Conservation (phyloP, 2,113 vertebrate species). For the Aptenodytes patagonicus region DNA sequence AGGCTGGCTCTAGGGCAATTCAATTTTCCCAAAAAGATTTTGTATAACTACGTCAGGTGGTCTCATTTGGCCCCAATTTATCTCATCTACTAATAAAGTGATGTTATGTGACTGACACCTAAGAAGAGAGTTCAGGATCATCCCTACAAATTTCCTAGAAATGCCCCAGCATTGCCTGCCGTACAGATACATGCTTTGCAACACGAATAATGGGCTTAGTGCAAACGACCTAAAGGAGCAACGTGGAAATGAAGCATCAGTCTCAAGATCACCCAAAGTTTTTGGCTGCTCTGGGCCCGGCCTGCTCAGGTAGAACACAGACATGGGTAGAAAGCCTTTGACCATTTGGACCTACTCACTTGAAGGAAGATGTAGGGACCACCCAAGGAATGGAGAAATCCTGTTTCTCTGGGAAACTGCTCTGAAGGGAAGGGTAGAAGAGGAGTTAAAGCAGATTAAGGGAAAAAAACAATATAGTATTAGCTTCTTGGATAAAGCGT, state of each 20-base stretch:
- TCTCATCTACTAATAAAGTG: not conserved
- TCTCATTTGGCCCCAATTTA: not conserved
- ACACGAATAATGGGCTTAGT: not conserved
- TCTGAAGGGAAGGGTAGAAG: not conserved
- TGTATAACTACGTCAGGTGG: not conserved
- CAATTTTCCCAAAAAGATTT: not conserved
- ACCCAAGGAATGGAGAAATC: not conserved
- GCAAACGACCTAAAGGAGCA: not conserved
- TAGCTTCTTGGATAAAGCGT: not conserved
- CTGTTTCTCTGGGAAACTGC: not conserved
- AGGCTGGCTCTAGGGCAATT: not conserved
- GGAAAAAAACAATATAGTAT: not conserved
- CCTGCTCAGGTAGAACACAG: not conserved
- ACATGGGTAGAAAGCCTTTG: not conserved
- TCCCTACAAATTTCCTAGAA: not conserved
- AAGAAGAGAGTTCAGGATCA: not conserved
- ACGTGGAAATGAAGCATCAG: not conserved
- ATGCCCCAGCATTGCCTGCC: not conserved
- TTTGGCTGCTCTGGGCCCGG: not conserved
- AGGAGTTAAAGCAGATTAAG: not conserved
- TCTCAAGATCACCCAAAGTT: not conserved
- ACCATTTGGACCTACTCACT: not conserved
- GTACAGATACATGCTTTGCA: not conserved
- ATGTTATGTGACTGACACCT: not conserved
- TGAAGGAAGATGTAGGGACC: not conserved